phyloP scores from a whole-genome alignment of 2,888 invertebrate species.

The Cephus rjabovi region DNA sequence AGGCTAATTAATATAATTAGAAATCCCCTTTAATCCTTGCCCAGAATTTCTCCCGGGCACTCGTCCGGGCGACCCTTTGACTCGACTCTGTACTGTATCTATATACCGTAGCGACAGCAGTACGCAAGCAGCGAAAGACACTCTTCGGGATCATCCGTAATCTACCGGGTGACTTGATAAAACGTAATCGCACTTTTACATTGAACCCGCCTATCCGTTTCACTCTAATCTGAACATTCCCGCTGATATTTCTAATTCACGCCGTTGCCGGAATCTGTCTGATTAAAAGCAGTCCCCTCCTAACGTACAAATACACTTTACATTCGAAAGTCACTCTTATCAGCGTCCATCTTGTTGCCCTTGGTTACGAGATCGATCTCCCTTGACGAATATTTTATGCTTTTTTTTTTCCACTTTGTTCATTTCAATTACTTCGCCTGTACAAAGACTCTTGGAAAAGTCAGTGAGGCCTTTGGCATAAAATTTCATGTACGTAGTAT shows the following conservation, averaged over 20 bases:
- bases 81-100: not conserved
- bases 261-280: not conserved
- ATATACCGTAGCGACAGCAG: not conserved
- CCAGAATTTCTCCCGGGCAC: not conserved
- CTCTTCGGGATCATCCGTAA: not conserved
- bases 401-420: not conserved
- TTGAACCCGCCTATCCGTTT: not conserved
- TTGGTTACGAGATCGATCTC: not conserved
- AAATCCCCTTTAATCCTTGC: not conserved
- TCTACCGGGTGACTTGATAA: not conserved
- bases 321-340: not conserved
- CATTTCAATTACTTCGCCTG: not conserved
- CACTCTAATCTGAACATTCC: not conserved
- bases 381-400: not conserved
- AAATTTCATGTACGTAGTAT: not conserved
- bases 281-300: not conserved
- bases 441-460: not conserved
- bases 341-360: not conserved
- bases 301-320: not conserved
- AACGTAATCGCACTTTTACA: not conserved
- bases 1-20: not conserved
- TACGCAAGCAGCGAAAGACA: not conserved
- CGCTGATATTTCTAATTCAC: not conserved
- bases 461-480: not conserved
- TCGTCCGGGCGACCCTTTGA: no score